Conservation (phyloP, 2,113 vertebrate genomes). For the Leucosticte australis region DNA sequence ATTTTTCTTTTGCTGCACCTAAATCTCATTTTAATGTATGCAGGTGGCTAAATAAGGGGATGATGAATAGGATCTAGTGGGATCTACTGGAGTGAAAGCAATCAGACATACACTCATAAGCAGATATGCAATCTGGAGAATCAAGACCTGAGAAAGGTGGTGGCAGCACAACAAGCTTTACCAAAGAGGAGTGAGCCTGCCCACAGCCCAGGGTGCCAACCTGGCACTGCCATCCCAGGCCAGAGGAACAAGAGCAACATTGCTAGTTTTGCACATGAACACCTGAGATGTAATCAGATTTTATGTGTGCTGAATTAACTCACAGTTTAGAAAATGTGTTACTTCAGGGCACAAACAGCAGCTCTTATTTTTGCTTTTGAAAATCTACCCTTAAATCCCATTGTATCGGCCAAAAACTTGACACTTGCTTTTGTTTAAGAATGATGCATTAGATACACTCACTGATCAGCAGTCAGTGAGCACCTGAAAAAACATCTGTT, state of each 20-base stretch:
- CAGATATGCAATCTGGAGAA: background rate
- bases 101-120: background rate
- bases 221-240: background rate
- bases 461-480: background rate
- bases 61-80: background rate
- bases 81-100: background rate
- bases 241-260: background rate
- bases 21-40: background rate
- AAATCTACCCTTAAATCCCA: background rate
- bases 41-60: background rate
- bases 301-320: background rate
- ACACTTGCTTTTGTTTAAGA: background rate
- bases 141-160: background rate
- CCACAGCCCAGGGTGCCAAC: background rate
- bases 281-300: background rate
- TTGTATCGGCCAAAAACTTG: background rate
- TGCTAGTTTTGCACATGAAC: background rate
- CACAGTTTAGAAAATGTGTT: background rate
- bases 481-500: slow-evolving; percentile 2
- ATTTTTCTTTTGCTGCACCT: background rate
- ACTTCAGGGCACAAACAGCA: background rate
- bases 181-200: accelerated
- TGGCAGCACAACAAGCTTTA: background rate
- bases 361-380: background rate
- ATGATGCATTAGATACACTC: background rate